Percentiles rank a stretch among this genome's conserved stretches.
Evolutionary conservation across 2,888 invertebrate species (phyloP).

Genomic region (Caenorhabditis plicata): DNA sequence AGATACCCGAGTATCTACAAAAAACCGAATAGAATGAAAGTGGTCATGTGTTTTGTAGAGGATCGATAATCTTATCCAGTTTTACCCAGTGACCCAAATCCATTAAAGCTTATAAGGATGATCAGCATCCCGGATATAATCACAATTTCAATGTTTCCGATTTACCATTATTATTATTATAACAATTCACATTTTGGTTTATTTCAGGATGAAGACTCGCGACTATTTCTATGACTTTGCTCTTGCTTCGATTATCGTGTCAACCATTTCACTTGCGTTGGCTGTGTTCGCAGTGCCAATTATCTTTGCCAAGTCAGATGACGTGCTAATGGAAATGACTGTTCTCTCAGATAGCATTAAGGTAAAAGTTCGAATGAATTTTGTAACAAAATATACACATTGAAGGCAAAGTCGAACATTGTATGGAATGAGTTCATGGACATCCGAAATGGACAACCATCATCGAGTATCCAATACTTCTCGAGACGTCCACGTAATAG

Average conservation of each 20-base stretch:
- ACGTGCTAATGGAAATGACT: constrained; percentile 24
- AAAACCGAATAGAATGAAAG: too few relatives aligned
- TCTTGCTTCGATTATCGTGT: constrained; percentile 20
- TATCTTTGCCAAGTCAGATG: constrained; percentile 27
- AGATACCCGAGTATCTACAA: too few relatives aligned
- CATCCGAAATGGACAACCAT: constrained; percentile 18
- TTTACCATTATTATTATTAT: too few relatives aligned
- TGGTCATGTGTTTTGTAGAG: too few relatives aligned
- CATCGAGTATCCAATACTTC: constrained; percentile 41
- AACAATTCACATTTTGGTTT: too few relatives aligned
- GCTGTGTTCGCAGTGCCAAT: constrained; percentile 24
- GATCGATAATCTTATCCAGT: too few relatives aligned
- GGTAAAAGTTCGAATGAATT: too few relatives aligned
- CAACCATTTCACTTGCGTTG: constrained; percentile 11
- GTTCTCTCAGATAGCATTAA: constrained; percentile 22
- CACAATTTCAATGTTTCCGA: too few relatives aligned
- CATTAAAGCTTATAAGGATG: neutral
- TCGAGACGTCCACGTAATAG: constrained; percentile 43
- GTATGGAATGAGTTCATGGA: constrained; percentile 34
- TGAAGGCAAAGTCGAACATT: constrained; percentile 25
- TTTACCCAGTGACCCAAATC: neutral
- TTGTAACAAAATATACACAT: too few relatives aligned
- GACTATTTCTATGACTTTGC: constrained; percentile 28
- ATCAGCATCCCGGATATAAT: too few relatives aligned
- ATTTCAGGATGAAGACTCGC: constrained; percentile 5